Evolutionary conservation across 2,888 invertebrate genomes (phyloP).

Genomic region (Harpalus rufipes): DNA sequence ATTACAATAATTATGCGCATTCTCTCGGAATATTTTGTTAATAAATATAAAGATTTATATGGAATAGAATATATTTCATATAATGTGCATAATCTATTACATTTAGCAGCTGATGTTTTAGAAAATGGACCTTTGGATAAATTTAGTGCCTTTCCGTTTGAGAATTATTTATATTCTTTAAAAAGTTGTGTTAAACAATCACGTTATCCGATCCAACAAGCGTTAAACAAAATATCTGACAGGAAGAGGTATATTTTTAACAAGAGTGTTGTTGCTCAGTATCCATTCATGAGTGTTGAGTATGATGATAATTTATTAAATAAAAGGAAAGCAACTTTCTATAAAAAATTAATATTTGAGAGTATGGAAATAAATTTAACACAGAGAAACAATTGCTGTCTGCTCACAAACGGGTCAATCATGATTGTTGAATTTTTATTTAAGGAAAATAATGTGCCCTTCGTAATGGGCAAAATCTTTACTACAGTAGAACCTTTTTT

Average conservation of each 20-base stretch:
- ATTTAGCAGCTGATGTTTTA: conserved; percentile 68
- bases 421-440: conserved; percentile 6
- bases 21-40: conserved; percentile 68
- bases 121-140: conserved; percentile 66
- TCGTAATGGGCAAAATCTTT: conserved; percentile 12
- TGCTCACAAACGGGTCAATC: conserved; percentile 16
- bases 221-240: too few species aligned
- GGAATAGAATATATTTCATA: conserved; percentile 69
- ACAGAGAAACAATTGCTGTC: conserved; percentile 18
- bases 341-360: conserved; percentile 13
- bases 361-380: conserved; percentile 28
- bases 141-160: conserved; percentile 67
- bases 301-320: not conserved
- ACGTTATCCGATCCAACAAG: conserved; percentile 66
- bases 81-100: conserved; percentile 70
- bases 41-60: conserved; percentile 69
- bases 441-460: conserved; percentile 3
- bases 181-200: conserved; percentile 62
- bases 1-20: conserved; percentile 58
- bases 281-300: not conserved
- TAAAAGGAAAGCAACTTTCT: not conserved
- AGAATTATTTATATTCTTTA: conserved; percentile 65
- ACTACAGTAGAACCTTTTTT: not conserved
- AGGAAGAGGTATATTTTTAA: conserved; percentile 13
- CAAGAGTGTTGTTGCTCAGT: not conserved